Evolutionary conservation across 2,797 vertebrate genomes (phyloP).

Genomic region (Anniella stebbinsi): DNA sequence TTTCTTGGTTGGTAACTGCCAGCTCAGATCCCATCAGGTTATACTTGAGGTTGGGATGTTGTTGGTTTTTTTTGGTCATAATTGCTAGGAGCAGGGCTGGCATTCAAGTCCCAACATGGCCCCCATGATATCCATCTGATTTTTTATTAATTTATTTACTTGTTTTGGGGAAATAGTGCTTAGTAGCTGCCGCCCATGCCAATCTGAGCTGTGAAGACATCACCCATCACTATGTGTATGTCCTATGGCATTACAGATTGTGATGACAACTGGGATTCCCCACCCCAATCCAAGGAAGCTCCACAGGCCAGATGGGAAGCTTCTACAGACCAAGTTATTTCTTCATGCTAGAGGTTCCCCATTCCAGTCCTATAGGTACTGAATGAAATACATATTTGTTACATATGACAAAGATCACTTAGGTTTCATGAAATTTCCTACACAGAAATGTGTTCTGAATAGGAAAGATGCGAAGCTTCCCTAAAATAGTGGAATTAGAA

Average conservation of each 20-base stretch:
- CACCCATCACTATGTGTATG: neutral
- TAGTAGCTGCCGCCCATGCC: too few relatives aligned
- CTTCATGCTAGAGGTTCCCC: too few relatives aligned
- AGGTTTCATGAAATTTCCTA: neutral
- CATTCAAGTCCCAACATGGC: neutral
- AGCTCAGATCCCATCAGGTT: too few relatives aligned
- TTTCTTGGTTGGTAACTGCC: too few relatives aligned
- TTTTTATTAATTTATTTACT: neutral
- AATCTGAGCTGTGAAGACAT: neutral
- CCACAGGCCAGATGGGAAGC: too few relatives aligned
- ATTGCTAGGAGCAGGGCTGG: neutral
- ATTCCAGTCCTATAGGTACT: too few relatives aligned
- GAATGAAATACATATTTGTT: neutral
- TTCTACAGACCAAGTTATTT: too few relatives aligned
- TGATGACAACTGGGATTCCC: too few relatives aligned
- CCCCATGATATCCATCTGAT: neutral
- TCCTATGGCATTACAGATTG: neutral
- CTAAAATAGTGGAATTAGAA: neutral
- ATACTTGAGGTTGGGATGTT: too few relatives aligned
- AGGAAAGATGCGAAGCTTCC: neutral
- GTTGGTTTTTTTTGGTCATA: too few relatives aligned
- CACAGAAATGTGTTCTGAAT: neutral
- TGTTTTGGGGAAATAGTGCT: neutral
- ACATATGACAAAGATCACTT: neutral
- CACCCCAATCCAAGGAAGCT: too few relatives aligned